Evolutionary conservation across 2,888 invertebrate species (phyloP).

Genomic region (Monoplex corrugatus): DNA sequence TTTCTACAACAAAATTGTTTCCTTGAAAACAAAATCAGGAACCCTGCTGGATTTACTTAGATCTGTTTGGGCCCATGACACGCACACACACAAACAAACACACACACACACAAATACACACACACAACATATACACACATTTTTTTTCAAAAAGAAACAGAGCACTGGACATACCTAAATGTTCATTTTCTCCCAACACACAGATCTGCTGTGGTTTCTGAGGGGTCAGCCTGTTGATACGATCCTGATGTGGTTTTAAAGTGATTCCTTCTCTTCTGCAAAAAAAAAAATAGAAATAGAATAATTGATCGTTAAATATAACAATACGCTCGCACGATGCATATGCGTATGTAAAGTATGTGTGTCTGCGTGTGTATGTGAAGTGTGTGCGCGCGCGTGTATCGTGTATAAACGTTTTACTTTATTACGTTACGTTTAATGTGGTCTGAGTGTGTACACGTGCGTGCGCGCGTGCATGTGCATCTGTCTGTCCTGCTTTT

Average conservation of each 20-base stretch:
- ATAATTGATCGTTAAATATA: background rate
- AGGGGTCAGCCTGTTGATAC: constrained; percentile 59
- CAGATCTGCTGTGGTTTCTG: constrained; percentile 69
- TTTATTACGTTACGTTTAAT: background rate
- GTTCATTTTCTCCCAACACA: constrained; percentile 71
- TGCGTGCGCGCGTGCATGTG: background rate
- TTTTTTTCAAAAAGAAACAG: background rate
- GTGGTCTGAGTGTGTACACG: background rate
- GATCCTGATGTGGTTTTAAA: constrained; percentile 64
- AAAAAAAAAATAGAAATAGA: constrained; percentile 12
- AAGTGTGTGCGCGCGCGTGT: too few species aligned
- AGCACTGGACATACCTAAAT: constrained; percentile 62
- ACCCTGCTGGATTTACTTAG: too few species aligned
- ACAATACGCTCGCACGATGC: background rate
- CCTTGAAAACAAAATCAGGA: too few species aligned
- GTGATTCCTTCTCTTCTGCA: constrained; percentile 54
- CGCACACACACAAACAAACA: too few species aligned
- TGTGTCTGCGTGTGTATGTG: too few species aligned
- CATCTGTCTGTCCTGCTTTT: too few species aligned
- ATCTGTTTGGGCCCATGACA: too few species aligned
- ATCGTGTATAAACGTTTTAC: too few species aligned
- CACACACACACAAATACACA: too few species aligned
- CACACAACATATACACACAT: too few species aligned
- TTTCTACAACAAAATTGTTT: too few species aligned
- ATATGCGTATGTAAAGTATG: too few species aligned